Conservation (phyloP, 1,140 invertebrate species). For the Bemisia tabaci region DNA sequence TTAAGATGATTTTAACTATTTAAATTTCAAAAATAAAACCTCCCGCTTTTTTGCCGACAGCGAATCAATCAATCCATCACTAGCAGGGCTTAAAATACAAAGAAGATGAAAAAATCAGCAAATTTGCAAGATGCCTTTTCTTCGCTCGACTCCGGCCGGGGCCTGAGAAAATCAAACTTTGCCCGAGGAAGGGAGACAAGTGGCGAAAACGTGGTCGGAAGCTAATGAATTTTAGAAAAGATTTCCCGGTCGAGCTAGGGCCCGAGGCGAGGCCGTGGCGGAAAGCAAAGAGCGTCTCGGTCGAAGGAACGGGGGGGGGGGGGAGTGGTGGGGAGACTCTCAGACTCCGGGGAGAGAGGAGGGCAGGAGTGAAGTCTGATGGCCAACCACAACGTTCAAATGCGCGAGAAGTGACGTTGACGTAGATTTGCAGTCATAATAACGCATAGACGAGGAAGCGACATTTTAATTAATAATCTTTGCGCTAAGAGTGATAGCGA, state of each 20-base stretch:
- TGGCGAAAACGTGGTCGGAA: not conserved
- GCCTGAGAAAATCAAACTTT: not conserved
- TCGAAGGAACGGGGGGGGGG: not conserved
- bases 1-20: too few species aligned
- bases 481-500: not conserved
- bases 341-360: not conserved
- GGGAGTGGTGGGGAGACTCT: not conserved
- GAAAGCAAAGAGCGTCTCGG: too few species aligned
- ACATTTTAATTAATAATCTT: not conserved
- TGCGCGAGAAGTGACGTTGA: not conserved
- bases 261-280: too few species aligned
- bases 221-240: not conserved
- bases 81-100: too few species aligned
- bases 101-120: too few species aligned
- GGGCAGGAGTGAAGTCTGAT: not conserved
- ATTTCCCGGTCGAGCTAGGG: not conserved
- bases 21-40: too few species aligned
- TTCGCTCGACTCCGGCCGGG: not conserved
- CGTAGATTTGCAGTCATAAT: not conserved
- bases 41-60: too few species aligned
- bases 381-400: not conserved
- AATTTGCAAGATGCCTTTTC: too few species aligned
- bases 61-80: too few species aligned
- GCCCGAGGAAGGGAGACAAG: not conserved
- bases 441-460: not conserved